Percentiles rank a stretch among this genome's conserved stretches.
phyloP scores from a whole-genome alignment of 2,113 vertebrate species.

The Paraplagusia blochii region DNA sequence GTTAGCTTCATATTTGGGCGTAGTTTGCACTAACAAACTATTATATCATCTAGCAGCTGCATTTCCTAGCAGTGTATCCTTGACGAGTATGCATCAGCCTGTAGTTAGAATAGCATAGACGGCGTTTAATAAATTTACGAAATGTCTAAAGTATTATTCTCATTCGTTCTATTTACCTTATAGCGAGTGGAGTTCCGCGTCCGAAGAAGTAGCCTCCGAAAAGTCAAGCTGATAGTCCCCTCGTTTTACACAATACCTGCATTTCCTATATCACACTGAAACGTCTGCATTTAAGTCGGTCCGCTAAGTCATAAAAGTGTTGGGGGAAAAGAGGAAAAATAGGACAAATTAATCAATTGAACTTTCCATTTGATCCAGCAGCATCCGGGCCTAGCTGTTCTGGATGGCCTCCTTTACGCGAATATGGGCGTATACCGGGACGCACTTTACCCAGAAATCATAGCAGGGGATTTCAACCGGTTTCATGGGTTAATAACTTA shows the following conservation, averaged over 20 bases:
- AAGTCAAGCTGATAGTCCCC: conserved; percentile 72
- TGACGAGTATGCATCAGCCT: rapidly evolving
- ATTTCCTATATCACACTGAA: conserved; percentile 66
- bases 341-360: conserved; percentile 67
- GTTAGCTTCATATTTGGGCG: conserved; percentile 65
- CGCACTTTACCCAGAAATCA: conserved; percentile 78
- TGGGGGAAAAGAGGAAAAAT: conserved; percentile 28
- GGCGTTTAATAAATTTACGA: background rate
- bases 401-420: conserved; percentile 70
- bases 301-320: conserved; percentile 28
- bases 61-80: rapidly evolving
- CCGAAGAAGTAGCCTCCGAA: conserved; percentile 66
- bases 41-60: background rate
- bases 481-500: conserved; percentile 25
- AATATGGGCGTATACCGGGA: conserved; percentile 80
- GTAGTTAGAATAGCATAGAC: rapidly evolving
- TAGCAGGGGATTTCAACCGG: conserved; percentile 63
- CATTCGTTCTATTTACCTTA: conserved; percentile 70
- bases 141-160: conserved; percentile 28
- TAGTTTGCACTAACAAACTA: conserved; percentile 54
- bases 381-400: conserved; percentile 70
- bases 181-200: conserved; percentile 76
- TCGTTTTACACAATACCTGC: conserved; percentile 67
- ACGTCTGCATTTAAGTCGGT: conserved; percentile 52
- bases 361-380: conserved; percentile 70